Evolutionary conservation across 2,113 vertebrate species (phyloP).

Genomic region (Cheilinus undulatus): DNA sequence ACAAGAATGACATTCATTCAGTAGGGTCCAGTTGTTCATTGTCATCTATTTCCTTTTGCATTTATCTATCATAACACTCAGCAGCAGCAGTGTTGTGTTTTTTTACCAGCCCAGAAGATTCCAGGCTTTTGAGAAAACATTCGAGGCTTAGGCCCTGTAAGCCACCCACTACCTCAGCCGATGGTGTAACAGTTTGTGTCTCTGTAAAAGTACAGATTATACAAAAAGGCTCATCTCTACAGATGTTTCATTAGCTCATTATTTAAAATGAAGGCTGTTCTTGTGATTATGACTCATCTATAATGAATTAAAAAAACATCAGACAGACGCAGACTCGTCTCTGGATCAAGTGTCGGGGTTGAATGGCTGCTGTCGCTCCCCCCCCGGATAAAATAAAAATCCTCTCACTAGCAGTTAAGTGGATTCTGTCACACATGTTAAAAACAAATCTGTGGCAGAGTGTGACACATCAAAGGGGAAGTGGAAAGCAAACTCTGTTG

Average conservation of each 20-base stretch:
- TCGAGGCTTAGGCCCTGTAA: too few relatives aligned
- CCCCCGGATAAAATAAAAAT: slow-evolving; percentile 8
- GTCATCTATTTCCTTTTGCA: too few relatives aligned
- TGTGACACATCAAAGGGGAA: slow-evolving; percentile 76
- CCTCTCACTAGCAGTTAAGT: slow-evolving; percentile 61
- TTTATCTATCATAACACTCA: too few relatives aligned
- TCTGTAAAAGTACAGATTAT: background rate
- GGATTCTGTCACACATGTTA: slow-evolving; percentile 78
- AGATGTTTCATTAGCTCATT: background rate
- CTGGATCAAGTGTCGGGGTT: background rate
- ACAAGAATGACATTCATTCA: too few relatives aligned
- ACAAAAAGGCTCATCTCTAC: background rate
- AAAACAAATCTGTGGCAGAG: slow-evolving; percentile 72
- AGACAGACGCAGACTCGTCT: slow-evolving; percentile 6
- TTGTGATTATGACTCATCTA: background rate
- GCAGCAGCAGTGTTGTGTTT: too few relatives aligned
- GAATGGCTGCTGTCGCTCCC: slow-evolving; percentile 26
- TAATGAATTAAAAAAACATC: background rate
- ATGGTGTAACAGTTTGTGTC: background rate
- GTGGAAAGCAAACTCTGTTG: slow-evolving; percentile 62
- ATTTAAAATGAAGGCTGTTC: background rate
- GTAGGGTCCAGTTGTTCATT: too few relatives aligned
- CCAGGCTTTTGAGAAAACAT: too few relatives aligned
- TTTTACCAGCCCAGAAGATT: too few relatives aligned
- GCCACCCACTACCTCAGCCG: too few relatives aligned